Evolutionary conservation across 2,888 invertebrate genomes (phyloP).

Genomic region (Pseudococcus longispinus): DNA sequence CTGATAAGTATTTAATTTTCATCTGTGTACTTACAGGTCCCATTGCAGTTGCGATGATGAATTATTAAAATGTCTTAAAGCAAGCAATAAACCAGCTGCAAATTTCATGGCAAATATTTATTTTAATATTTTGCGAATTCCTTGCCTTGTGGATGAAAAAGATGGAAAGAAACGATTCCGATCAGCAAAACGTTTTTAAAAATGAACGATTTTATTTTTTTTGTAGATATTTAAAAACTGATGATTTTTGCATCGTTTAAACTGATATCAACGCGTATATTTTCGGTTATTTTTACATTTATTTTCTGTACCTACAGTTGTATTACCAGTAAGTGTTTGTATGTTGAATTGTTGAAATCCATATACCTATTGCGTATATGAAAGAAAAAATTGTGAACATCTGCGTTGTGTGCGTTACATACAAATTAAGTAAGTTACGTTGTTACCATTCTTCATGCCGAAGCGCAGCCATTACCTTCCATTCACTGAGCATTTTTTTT

Average conservation of each 20-base stretch:
- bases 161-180: conserved; percentile 45
- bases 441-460: background rate
- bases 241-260: background rate
- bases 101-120: conserved; percentile 82
- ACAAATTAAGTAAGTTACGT: background rate
- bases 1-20: conserved; percentile 16
- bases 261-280: background rate
- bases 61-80: conserved; percentile 81
- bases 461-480: background rate
- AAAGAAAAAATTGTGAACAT: background rate
- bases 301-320: background rate
- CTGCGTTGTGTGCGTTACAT: background rate
- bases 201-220: background rate
- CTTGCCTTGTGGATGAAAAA: conserved; percentile 71
- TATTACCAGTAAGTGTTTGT: background rate
- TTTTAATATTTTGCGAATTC: conserved; percentile 81
- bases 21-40: conserved; percentile 66
- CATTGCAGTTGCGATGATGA: conserved; percentile 87
- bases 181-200: conserved; percentile 44
- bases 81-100: conserved; percentile 75
- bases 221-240: background rate
- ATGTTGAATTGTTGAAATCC: background rate
- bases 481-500: conserved; percentile 1
- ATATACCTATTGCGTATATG: background rate
- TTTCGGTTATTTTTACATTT: background rate